Percentiles rank a stretch among this genome's conserved stretches.
Conservation (phyloP, 2,888 invertebrate species). For the Clivina fossor region DNA sequence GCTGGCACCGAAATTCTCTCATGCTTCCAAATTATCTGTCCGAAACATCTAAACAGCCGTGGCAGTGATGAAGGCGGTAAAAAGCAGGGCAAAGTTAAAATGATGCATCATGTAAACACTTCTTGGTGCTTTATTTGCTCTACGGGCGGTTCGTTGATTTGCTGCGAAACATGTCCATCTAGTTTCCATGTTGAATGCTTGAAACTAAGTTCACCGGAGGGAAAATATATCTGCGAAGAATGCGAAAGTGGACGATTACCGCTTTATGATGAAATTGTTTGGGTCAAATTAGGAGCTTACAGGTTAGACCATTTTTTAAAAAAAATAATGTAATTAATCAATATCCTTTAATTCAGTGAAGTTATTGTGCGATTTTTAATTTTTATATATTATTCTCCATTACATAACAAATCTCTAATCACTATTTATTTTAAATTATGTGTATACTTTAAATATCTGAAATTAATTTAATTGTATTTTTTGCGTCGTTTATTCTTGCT, state of each 20-base stretch:
- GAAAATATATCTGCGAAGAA: slow-evolving; percentile 83
- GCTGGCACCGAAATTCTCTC: slow-evolving; percentile 83
- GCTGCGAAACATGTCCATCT: slow-evolving; percentile 92
- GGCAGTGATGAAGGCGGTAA: slow-evolving; percentile 26
- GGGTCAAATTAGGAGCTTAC: slow-evolving; percentile 84
- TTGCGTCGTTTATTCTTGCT: too few relatives aligned
- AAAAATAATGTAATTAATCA: too few relatives aligned
- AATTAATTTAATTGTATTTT: too few relatives aligned
- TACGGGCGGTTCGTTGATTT: slow-evolving; percentile 81
- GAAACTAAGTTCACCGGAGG: slow-evolving; percentile 67
- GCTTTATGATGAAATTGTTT: slow-evolving; percentile 90
- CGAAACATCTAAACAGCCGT: slow-evolving; percentile 63
- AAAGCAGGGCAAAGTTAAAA: slow-evolving; percentile 29
- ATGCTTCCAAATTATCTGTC: slow-evolving; percentile 79
- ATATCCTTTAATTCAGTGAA: too few relatives aligned
- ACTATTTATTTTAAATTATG: too few relatives aligned
- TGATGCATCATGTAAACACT: slow-evolving; percentile 73
- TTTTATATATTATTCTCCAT: too few relatives aligned
- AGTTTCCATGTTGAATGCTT: slow-evolving; percentile 89
- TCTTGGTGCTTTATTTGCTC: slow-evolving; percentile 94
- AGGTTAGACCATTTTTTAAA: slow-evolving; percentile 15
- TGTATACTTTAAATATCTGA: too few relatives aligned
- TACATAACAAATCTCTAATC: too few relatives aligned
- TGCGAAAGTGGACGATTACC: slow-evolving; percentile 86
- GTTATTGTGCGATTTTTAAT: too few relatives aligned